phyloP scores from a whole-genome alignment of 2,113 vertebrate genomes.

The Oreotrochilus melanogaster region DNA sequence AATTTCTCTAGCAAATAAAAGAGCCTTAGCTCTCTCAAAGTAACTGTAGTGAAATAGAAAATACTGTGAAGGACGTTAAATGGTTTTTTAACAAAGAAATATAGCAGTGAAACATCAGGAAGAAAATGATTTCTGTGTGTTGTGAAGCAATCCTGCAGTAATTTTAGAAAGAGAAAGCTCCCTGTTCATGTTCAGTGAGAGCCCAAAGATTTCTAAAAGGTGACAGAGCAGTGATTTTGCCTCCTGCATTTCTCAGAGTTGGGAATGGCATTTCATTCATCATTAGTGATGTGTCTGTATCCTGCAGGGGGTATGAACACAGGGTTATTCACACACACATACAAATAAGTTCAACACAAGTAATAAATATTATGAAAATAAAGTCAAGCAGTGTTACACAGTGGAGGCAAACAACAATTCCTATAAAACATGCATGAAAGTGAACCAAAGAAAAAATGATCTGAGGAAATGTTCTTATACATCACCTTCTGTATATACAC shows the following conservation, averaged over 20 bases:
- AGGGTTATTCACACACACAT: not conserved
- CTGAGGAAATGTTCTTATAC: not conserved
- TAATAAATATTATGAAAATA: not conserved
- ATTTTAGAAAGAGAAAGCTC: not conserved
- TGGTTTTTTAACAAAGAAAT: not conserved
- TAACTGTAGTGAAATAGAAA: not conserved
- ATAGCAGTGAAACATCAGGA: not conserved
- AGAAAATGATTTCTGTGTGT: not conserved
- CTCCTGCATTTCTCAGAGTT: not conserved
- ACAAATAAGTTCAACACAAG: not conserved
- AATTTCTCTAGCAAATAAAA: not conserved
- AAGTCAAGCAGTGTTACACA: not conserved
- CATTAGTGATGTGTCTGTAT: no score
- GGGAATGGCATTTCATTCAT: not conserved
- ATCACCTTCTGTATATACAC: not conserved
- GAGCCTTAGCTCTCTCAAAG: not conserved
- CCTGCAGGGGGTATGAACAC: not conserved
- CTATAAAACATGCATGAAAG: not conserved
- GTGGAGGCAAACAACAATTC: not conserved
- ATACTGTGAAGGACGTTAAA: not conserved
- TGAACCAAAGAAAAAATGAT: not conserved
- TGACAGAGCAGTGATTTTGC: not conserved
- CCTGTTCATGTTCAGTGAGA: not conserved
- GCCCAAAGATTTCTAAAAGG: not conserved
- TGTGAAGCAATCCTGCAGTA: not conserved